These are phyloP conservation scores for Hepsetus odoe DNA, from an alignment of 2,113 vertebrate genomes.

Conservation along the genomic window DNA sequence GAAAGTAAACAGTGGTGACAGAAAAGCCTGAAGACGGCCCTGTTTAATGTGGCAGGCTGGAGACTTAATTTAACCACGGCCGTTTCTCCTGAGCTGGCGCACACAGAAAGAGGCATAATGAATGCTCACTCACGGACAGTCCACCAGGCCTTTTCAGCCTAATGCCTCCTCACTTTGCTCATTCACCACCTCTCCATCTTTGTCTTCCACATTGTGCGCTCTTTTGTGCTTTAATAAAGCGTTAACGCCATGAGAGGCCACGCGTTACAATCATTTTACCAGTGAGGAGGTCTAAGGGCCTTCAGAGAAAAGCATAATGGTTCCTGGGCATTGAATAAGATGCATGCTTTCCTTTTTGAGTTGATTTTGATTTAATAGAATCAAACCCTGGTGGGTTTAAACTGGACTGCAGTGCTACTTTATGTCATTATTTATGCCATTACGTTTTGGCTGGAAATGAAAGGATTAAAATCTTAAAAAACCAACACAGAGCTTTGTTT, in stretches of 20 bases:
- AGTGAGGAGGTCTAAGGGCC: no score
- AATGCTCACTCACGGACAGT: constrained; percentile 38
- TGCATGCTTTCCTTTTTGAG: no score
- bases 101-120: constrained; percentile 39
- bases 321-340: no score
- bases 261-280: neutral
- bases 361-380: no score
- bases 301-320: no score
- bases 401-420: no score
- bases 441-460: no score
- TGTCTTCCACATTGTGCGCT: neutral
- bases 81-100: constrained; percentile 36
- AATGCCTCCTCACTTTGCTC: neutral
- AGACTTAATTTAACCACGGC: constrained; percentile 50
- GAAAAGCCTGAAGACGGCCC: constrained; percentile 11
- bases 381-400: no score
- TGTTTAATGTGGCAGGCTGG: constrained; percentile 42
- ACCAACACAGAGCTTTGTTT: no score
- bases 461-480: no score
- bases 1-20: constrained; percentile 23
- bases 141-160: constrained; percentile 9
- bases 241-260: neutral
- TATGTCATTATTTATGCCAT: no score
- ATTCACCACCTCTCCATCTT: constrained; percentile 23
- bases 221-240: constrained; percentile 30